Base-by-base conservation (phyloP, 2,113 vertebrate species). In the Ovibos moschatus region DNA sequence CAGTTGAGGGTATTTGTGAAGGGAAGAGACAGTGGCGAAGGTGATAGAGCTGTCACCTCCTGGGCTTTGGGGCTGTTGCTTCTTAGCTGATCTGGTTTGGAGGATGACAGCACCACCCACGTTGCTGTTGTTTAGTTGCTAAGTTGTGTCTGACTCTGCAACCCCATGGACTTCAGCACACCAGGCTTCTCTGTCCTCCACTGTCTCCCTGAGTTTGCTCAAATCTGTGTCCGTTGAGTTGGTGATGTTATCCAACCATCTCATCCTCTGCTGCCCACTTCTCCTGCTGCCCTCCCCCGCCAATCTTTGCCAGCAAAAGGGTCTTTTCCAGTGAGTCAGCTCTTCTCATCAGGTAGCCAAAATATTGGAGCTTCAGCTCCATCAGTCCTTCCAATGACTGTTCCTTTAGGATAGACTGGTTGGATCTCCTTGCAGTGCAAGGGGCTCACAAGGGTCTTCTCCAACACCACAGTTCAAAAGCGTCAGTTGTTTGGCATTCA, bases 231-330 rank as follows among this genome's bases (percentile, higher is more conserved):
- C 40, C 3, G 2, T 40, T 43, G 71, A 43, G 6, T 43, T 14
- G 23, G 12, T 43, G 71, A 27, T 76, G 40, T 7, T 43, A 7
- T 43, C 11, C 23, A 43, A 27, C 12, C 40, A 43, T 43, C 36
- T 76, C 6, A 40, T 76, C 67, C 21, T 74, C 67, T 43, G 71
- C 23, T 40, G 40, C 12, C 40, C 71, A 43, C 40, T 76, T 76
- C 71, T 43, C 12, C 21, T 74, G 3, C 12, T 14, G 3, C 3
- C 23, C 6, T 0, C 3, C 7, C 0, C 12, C 1, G 1, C 7
- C 40, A 3, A 1, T 74, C 40, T 76, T 43, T 76, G 1, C 21
- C 40, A 76, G 40, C 23, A 14, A 27, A 43, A 76, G 23, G 23
- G 71, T 43, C 71, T 76, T 43, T 76, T 76, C 40, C 36, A 43